These are phyloP conservation scores for Agonopterix subpropinquella DNA, from an alignment of 2,888 invertebrate species.

Conservation along the genomic window DNA sequence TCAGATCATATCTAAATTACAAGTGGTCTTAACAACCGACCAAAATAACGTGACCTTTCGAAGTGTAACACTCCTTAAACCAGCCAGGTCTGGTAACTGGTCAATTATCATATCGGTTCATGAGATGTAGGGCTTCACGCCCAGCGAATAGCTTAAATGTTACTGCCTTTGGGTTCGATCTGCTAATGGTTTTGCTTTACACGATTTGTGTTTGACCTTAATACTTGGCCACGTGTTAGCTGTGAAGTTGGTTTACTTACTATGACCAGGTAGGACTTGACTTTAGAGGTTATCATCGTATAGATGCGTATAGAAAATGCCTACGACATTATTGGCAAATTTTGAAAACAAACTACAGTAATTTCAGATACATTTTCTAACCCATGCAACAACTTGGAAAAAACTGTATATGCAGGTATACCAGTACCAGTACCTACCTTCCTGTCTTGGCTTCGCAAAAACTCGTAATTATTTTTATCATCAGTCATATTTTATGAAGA, in stretches of 20 bases:
- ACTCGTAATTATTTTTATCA: too few relatives aligned
- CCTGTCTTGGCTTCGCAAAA: too few relatives aligned
- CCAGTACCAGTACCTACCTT: too few relatives aligned
- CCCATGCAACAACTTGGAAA: too few relatives aligned
- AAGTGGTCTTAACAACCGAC: constrained; percentile 14
- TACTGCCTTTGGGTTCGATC: constrained; percentile 11
- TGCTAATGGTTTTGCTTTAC: constrained; percentile 12
- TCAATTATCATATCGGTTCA: constrained; percentile 26
- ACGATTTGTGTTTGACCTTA: constrained; percentile 6
- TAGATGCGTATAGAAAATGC: too few relatives aligned
- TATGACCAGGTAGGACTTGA: background rate
- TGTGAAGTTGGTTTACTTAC: background rate
- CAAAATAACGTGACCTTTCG: constrained; percentile 11
- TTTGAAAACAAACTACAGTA: too few relatives aligned
- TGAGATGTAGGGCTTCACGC: constrained; percentile 36
- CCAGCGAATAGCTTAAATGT: constrained; percentile 29
- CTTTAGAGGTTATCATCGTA: too few relatives aligned
- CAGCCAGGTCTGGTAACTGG: constrained; percentile 9
- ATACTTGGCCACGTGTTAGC: background rate
- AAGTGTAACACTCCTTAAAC: background rate
- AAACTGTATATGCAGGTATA: too few relatives aligned
- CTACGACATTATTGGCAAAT: too few relatives aligned
- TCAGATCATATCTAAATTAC: constrained; percentile 39
- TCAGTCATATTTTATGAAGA: too few relatives aligned
- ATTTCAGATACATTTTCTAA: too few relatives aligned